Conservation (phyloP, 2,113 vertebrate genomes). For the Microtus oregoni region DNA sequence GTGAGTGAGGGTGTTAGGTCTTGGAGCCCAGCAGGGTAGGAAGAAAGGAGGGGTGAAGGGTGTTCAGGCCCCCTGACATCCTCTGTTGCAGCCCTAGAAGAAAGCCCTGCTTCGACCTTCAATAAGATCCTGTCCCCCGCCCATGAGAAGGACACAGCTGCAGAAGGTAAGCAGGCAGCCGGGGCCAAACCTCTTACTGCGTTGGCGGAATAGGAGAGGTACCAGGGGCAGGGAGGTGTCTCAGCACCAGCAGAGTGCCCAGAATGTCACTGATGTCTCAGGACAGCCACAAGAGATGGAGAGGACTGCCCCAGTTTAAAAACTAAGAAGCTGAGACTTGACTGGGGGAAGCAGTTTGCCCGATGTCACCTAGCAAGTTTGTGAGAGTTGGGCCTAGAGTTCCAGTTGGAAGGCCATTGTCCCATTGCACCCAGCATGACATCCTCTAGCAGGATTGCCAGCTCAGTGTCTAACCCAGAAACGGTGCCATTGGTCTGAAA, state of each 20-base stretch:
- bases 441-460: background rate
- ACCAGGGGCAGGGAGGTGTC: background rate
- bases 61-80: background rate
- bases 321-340: background rate
- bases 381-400: background rate
- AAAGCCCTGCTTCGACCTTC: constrained; percentile 83
- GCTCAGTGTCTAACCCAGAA: background rate
- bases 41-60: rapidly evolving
- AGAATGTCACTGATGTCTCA: background rate
- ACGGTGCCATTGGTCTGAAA: background rate
- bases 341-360: background rate
- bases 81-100: constrained; percentile 85
- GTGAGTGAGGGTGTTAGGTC: background rate
- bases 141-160: constrained; percentile 81
- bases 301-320: background rate
- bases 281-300: background rate
- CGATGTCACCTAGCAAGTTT: background rate
- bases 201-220: rapidly evolving
- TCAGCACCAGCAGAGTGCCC: background rate
- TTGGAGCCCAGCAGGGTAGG: background rate
- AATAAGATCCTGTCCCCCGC: constrained; percentile 82
- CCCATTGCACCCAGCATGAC: background rate
- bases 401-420: rapidly evolving
- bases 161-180: background rate
- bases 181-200: rapidly evolving